A percentile compares a stretch with the other conserved stretches of the same genome.
phyloP scores from a whole-genome alignment of 2,113 vertebrate genomes.

The Sylvilagus bachmani region DNA sequence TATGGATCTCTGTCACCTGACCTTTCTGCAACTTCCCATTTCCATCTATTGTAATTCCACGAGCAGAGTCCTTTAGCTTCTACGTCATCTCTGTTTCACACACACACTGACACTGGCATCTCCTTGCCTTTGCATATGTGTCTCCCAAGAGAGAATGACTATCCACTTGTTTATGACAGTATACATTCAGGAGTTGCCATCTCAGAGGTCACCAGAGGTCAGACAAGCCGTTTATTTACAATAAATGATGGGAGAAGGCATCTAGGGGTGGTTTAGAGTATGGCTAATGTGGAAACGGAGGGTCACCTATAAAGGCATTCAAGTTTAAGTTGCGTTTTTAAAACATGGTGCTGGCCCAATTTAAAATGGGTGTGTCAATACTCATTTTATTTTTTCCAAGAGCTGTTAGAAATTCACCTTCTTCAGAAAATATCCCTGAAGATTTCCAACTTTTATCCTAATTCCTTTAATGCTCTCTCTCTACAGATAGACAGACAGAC shows the following conservation, averaged over 20 bases:
- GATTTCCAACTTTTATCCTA: background rate
- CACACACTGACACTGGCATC: background rate
- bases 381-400: background rate
- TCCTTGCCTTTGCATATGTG: background rate
- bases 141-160: background rate
- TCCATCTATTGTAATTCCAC: background rate
- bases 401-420: background rate
- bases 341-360: background rate
- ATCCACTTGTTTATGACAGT: background rate
- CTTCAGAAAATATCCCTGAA: slow-evolving; percentile 37
- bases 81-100: background rate
- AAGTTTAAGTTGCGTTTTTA: background rate
- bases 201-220: background rate
- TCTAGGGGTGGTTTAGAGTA: background rate
- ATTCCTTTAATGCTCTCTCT: background rate
- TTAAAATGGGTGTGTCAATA: background rate
- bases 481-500: no score
- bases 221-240: background rate
- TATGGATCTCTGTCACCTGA: background rate
- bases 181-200: background rate
- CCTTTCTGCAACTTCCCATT: background rate
- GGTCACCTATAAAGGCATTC: background rate
- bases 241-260: background rate
- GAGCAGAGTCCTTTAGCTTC: background rate
- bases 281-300: background rate